Evolutionary conservation across 1,140 invertebrate genomes (phyloP).

Genomic region (Goniozus legneri): DNA sequence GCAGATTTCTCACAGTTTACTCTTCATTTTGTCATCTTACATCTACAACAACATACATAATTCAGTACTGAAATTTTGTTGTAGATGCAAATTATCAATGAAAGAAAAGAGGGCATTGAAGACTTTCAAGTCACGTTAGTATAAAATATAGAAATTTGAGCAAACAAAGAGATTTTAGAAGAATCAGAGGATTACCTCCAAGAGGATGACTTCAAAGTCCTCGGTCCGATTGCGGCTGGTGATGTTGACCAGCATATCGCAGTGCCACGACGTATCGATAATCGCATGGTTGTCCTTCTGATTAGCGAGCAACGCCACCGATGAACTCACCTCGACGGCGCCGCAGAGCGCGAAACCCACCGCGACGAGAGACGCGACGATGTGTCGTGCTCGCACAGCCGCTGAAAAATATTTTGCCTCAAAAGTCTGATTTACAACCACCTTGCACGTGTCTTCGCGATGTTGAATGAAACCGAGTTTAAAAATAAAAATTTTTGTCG

Average conservation of each 20-base stretch:
- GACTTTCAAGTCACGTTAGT: no score
- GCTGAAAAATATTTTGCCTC: slow-evolving; percentile 43
- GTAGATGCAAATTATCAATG: neutral
- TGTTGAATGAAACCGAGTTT: no score
- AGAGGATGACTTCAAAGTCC: slow-evolving; percentile 44
- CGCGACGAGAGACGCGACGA: slow-evolving; percentile 54
- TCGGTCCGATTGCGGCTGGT: slow-evolving; percentile 47
- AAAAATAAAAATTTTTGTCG: no score
- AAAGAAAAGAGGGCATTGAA: no score
- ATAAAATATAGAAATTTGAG: neutral
- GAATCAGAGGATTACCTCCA: slow-evolving; percentile 31
- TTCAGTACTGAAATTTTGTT: neutral
- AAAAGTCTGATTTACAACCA: no score
- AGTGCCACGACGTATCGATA: slow-evolving; percentile 51
- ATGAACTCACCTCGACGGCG: slow-evolving; percentile 57
- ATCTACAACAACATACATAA: neutral
- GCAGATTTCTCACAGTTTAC: no score
- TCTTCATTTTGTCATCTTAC: no score
- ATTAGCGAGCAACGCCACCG: slow-evolving; percentile 56
- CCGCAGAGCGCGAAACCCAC: slow-evolving; percentile 58
- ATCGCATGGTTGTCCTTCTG: slow-evolving; percentile 50
- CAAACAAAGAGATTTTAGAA: neutral
- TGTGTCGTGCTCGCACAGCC: slow-evolving; percentile 54
- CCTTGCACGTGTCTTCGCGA: no score
- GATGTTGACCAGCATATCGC: slow-evolving; percentile 48